These are phyloP conservation scores for Teleopsis dalmanni DNA, from an alignment of 1,140 invertebrate species.

Conservation along the genomic window DNA sequence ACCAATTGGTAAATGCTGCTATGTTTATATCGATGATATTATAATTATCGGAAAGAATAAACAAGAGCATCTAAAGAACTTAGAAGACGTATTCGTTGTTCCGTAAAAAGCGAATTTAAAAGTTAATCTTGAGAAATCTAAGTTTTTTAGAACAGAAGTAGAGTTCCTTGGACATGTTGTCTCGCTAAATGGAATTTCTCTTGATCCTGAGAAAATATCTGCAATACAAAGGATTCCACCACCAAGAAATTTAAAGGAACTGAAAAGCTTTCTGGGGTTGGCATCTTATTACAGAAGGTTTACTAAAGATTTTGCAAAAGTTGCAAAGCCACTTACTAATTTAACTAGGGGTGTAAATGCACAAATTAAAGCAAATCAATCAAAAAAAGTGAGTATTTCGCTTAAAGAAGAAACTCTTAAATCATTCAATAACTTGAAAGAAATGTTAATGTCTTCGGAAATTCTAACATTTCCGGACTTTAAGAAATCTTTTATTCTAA, in stretches of 20 bases:
- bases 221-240: slow-evolving; percentile 1
- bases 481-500: slow-evolving; percentile 23
- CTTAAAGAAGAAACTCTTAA: slow-evolving; percentile 15
- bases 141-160: slow-evolving; percentile 1
- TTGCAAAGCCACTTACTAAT: slow-evolving; percentile 6
- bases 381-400: not conserved
- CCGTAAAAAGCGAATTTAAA: not conserved
- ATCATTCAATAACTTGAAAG: slow-evolving; percentile 40
- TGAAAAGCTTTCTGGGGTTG: slow-evolving; percentile 3
- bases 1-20: slow-evolving; percentile 21
- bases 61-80: not conserved
- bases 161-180: slow-evolving; percentile 5
- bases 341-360: slow-evolving; percentile 2
- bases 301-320: slow-evolving; percentile 4
- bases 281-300: slow-evolving; percentile 6
- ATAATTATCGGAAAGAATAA: slow-evolving; percentile 10
- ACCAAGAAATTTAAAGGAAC: slow-evolving; percentile 3
- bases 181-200: not conserved
- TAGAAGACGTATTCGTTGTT: not conserved
- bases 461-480: slow-evolving; percentile 40
- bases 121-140: slow-evolving; percentile 4
- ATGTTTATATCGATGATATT: slow-evolving; percentile 33
- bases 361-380: slow-evolving; percentile 8
- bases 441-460: slow-evolving; percentile 37
- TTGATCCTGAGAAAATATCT: slow-evolving; percentile 3